A percentile compares a stretch with the other conserved stretches of the same genome.
Evolutionary conservation across 2,888 invertebrate genomes (phyloP).

Genomic region (Platycnemis pennipes): DNA sequence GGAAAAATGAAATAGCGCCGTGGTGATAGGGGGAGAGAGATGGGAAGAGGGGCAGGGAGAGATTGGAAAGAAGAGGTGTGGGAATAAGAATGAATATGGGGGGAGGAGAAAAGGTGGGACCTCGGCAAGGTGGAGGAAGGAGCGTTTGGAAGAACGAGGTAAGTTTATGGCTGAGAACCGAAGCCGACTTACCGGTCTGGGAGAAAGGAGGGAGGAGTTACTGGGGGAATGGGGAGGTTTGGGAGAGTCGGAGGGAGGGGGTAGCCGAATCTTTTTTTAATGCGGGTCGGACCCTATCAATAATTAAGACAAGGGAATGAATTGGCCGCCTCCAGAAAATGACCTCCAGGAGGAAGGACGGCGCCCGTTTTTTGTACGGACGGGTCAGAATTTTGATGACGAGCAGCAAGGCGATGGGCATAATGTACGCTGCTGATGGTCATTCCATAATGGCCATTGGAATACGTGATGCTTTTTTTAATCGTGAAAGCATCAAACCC

Average conservation of each 20-base stretch:
- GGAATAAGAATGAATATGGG: not conserved
- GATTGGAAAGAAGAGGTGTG: not conserved
- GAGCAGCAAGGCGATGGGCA: constrained; percentile 17
- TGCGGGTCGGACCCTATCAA: constrained; percentile 39
- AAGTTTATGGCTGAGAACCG: constrained; percentile 36
- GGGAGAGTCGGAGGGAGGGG: not conserved
- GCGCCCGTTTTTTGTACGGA: not conserved
- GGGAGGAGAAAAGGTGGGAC: not conserved
- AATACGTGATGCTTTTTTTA: constrained; percentile 8
- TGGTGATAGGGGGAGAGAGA: not conserved
- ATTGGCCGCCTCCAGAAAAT: constrained; percentile 33
- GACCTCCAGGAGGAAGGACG: not conserved
- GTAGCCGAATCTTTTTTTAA: constrained; percentile 8
- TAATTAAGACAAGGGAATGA: constrained; percentile 64
- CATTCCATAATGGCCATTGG: constrained; percentile 8
- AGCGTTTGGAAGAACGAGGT: not conserved
- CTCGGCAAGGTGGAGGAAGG: not conserved
- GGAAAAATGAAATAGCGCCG: not conserved
- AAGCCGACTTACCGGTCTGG: not conserved
- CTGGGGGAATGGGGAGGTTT: not conserved
- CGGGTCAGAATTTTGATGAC: constrained; percentile 48
- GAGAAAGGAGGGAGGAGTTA: not conserved
- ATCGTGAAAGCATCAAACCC: not conserved
- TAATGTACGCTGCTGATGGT: constrained; percentile 57
- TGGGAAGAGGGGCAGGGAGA: not conserved